Evolutionary conservation across 2,113 vertebrate species (phyloP), one percentile per base, ranked within the genome.

Genomic region (Eurypyga helias): DNA sequence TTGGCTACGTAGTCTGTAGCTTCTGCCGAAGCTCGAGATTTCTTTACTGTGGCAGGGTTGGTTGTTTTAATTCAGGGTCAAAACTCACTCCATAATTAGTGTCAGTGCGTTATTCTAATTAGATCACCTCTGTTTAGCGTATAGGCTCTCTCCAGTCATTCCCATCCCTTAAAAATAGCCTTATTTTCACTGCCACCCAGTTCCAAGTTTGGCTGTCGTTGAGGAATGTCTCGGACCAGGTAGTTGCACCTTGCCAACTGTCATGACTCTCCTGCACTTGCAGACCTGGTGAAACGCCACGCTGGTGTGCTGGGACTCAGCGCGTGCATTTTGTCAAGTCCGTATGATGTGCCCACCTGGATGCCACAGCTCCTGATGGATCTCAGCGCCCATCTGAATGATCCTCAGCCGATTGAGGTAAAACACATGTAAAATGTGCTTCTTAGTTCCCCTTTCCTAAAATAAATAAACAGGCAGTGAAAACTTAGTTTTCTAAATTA

Each of bases 301-400:
- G 99, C 99, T 4, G 99, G 99, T 5, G 99, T 99, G n/a, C 98
- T 99, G 2, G 99, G 99, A 71, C 98, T 99, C 41, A 99, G 99
- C 11, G 99, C 99, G 0, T 99, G 99, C 79, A 99, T 99, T 92
- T 98, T 99, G 48, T 99, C 99, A 54, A 99, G 99, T 73, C 99
- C 99, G 0, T 99, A 99, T 0, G 99, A 99, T 26, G 99, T 99
- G 19, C 99, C 99, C 77, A 99, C 98, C 69, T 99, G 99, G 99
- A 99, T 99, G 99, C 99, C 99, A 41, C 99, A 99, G 96, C 99
- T 99, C 43, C 96, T 99, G 67, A 99, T 99, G 99, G 99, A 99
- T 96, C 98, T 99, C 89, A 99, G 99, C 85, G 99, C 98, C 81
- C 99, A 99, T 91, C 98, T 99, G 51, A 99, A 99, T 75, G 99